These are phyloP conservation scores for Formicarius rufipectus DNA, from an alignment of 2,113 vertebrate genomes.

Conservation along the genomic window DNA sequence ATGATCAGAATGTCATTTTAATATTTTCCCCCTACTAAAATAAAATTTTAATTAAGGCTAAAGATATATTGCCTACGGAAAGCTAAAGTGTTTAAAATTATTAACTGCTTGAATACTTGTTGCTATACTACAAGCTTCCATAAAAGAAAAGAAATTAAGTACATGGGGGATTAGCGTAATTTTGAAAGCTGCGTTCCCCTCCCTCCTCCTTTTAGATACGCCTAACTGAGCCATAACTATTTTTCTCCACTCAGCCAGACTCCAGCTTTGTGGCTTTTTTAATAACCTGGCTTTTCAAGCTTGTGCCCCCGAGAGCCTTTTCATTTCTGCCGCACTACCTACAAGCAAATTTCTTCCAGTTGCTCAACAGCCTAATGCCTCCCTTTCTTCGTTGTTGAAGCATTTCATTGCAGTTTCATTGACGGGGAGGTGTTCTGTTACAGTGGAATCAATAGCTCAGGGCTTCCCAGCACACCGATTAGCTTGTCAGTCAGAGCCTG, in stretches of 20 bases:
- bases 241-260: constrained; percentile 89
- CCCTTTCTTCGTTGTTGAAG: constrained; percentile 92
- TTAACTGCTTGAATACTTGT: constrained; percentile 81
- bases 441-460: constrained; percentile 94
- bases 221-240: constrained; percentile 88
- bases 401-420: constrained; percentile 97
- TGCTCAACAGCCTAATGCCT: constrained; percentile 89
- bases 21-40: constrained; percentile 71
- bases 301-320: constrained; percentile 88
- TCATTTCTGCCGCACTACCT: constrained; percentile 83
- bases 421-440: constrained; percentile 96
- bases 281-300: constrained; percentile 94
- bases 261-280: constrained; percentile 93
- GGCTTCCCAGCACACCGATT: constrained; percentile 92
- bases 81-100: constrained; percentile 81
- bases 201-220: constrained; percentile 85
- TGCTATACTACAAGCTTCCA: constrained; percentile 83
- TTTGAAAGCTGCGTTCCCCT: constrained; percentile 84
- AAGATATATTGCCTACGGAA: constrained; percentile 77
- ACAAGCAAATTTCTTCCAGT: constrained; percentile 93
- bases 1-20: constrained; percentile 74
- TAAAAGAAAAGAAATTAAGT: constrained; percentile 91
- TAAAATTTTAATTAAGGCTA: constrained; percentile 80
- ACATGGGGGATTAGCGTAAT: constrained; percentile 89
- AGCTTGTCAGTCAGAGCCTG: constrained; percentile 98